Percentiles rank a stretch among this genome's conserved stretches.
These are phyloP conservation scores for Balaenoptera acutorostrata DNA, from an alignment of 2,113 vertebrate genomes.

Conservation along the genomic window DNA sequence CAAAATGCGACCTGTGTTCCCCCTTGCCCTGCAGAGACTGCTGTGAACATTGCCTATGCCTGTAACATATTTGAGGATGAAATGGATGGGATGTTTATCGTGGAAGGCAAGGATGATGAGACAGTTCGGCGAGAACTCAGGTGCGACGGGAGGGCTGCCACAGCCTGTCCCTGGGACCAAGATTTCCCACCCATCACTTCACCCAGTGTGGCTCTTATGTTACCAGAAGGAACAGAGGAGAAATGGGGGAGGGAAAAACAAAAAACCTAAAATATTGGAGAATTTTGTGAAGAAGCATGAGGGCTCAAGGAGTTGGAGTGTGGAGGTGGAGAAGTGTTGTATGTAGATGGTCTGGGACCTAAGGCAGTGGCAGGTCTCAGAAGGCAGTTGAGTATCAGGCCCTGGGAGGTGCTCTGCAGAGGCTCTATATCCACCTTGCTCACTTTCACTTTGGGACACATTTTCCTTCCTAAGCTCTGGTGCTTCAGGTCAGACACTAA, in stretches of 20 bases:
- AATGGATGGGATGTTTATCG: slow-evolving; percentile 89
- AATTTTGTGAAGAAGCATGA: not conserved
- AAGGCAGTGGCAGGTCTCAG: not conserved
- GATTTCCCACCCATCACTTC: not conserved
- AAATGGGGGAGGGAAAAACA: not conserved
- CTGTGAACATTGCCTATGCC: slow-evolving; percentile 94
- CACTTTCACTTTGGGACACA: not conserved
- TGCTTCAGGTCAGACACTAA: not conserved
- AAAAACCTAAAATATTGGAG: not conserved
- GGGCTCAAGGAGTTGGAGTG: not conserved
- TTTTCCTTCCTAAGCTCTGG: not conserved
- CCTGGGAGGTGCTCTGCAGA: not conserved
- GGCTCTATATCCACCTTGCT: not conserved
- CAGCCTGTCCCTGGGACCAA: not conserved
- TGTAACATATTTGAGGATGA: slow-evolving; percentile 92
- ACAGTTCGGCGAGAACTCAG: slow-evolving; percentile 86
- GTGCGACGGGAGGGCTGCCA: slow-evolving; percentile 69
- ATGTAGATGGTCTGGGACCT: not conserved
- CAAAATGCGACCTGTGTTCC: not conserved
- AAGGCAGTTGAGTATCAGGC: not conserved
- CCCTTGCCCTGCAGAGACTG: slow-evolving; percentile 85
- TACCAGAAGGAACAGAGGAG: not conserved
- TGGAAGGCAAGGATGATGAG: slow-evolving; percentile 82
- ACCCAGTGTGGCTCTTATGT: not conserved
- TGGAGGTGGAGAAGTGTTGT: not conserved